A percentile compares a stretch with the other conserved stretches of the same genome.
Conservation (phyloP, 2,113 vertebrate genomes). For the Strix aluco region DNA sequence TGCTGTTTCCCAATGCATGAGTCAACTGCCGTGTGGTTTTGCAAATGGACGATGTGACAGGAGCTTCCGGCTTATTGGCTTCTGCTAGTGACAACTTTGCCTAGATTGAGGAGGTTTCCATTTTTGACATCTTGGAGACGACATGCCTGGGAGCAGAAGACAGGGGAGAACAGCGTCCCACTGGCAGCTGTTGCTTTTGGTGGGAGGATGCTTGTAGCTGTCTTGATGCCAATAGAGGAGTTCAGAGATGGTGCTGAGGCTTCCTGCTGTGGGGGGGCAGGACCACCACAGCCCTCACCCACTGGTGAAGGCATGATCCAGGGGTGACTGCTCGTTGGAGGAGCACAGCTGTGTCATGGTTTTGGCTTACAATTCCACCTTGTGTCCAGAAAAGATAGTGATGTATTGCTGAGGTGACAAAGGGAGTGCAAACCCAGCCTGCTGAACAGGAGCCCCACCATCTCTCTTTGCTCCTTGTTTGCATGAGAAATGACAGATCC, state of each 20-base stretch:
- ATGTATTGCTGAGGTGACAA: neutral
- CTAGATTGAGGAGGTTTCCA: neutral
- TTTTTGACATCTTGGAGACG: neutral
- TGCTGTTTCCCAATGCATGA: neutral
- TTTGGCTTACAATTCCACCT: too few relatives aligned
- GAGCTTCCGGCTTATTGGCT: neutral
- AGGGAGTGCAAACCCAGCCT: neutral
- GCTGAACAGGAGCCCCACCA: neutral
- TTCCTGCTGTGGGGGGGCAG: neutral
- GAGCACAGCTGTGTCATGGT: neutral
- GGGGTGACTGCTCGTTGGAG: fast-evolving
- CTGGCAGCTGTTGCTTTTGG: neutral
- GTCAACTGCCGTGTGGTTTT: neutral
- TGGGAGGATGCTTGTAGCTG: neutral
- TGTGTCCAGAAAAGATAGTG: neutral
- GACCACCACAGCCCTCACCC: neutral
- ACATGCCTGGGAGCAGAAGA: neutral
- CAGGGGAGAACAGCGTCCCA: neutral
- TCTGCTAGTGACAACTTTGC: neutral
- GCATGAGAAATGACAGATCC: neutral
- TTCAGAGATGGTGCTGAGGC: neutral
- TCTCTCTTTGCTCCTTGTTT: neutral
- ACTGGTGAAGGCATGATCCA: neutral
- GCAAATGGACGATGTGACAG: neutral
- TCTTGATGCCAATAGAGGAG: neutral